phyloP scores from a whole-genome alignment of 2,797 vertebrate species.

The Paratrypauchen microcephalus region DNA sequence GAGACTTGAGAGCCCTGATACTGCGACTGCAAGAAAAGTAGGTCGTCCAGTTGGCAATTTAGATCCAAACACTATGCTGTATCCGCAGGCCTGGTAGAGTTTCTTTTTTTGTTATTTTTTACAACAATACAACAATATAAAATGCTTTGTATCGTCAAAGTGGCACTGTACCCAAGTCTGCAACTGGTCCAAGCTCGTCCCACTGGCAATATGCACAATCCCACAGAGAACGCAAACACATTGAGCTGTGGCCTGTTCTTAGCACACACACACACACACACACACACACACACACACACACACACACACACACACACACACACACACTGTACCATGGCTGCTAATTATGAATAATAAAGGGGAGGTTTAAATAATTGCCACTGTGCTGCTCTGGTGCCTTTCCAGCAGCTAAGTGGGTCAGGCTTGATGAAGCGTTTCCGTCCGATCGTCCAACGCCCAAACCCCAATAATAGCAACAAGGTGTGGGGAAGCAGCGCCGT shows the following conservation, averaged over 20 bases:
- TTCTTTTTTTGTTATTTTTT: too few relatives aligned
- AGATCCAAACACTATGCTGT: too few relatives aligned
- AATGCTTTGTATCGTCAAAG: neutral
- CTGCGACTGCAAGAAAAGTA: too few relatives aligned
- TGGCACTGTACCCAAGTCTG: neutral
- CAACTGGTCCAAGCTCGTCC: slow-evolving; percentile 1
- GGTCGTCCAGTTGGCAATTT: too few relatives aligned
- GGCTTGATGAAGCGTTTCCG: slow-evolving; percentile 68
- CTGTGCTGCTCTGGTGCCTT: slow-evolving; percentile 68
- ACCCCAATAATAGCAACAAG: slow-evolving; percentile 41
- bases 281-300: neutral
- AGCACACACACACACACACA: slow-evolving; percentile 15
- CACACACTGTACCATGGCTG: slow-evolving; percentile 29
- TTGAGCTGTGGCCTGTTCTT: slow-evolving; percentile 40
- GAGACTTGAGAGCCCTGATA: too few relatives aligned
- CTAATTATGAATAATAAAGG: slow-evolving; percentile 80
- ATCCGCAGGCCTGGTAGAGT: too few relatives aligned
- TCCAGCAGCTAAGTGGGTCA: slow-evolving; percentile 77
- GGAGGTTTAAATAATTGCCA: slow-evolving; percentile 73
- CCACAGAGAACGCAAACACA: slow-evolving; percentile 17
- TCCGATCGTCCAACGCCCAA: slow-evolving; percentile 50
- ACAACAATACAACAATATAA: too few relatives aligned
- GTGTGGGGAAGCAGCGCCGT: slow-evolving; percentile 44
- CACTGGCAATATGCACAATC: slow-evolving; percentile 2
- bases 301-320: slow-evolving; percentile 7